These are phyloP conservation scores for Thereva unica DNA, from an alignment of 2,888 invertebrate species.

Conservation along the genomic window DNA sequence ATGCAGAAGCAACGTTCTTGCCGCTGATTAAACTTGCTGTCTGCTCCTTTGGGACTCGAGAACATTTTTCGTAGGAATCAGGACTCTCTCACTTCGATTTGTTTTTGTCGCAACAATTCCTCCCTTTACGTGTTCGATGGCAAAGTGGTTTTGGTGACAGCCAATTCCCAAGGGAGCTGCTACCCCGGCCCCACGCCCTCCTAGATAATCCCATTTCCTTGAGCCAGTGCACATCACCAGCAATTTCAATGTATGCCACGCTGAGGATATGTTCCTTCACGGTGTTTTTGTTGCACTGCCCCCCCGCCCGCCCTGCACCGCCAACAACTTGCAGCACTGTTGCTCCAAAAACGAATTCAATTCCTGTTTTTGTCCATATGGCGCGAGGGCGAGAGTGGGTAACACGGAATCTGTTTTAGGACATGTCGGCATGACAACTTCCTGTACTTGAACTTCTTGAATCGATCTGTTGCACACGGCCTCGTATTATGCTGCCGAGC, in stretches of 20 bases:
- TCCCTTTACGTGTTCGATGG: slow-evolving; percentile 30
- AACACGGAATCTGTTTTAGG: slow-evolving; percentile 29
- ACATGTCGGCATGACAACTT: slow-evolving; percentile 13
- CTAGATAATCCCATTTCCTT: slow-evolving; percentile 14
- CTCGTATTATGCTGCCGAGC: not conserved
- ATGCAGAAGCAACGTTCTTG: no score
- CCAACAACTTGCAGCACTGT: slow-evolving; percentile 18
- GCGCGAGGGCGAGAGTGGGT: slow-evolving; percentile 6
- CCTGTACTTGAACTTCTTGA: not conserved
- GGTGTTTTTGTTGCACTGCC: not conserved
- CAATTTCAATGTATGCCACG: slow-evolving; percentile 25
- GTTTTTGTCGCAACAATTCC: slow-evolving; percentile 13
- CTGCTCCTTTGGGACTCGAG: slow-evolving; percentile 6
- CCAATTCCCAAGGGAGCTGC: slow-evolving; percentile 19
- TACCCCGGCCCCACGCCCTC: not conserved
- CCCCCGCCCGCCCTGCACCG: not conserved
- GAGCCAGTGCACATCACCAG: slow-evolving; percentile 23
- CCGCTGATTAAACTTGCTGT: slow-evolving; percentile 3
- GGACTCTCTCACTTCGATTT: slow-evolving; percentile 20
- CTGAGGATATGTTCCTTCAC: slow-evolving; percentile 17
- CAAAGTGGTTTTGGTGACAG: slow-evolving; percentile 32
- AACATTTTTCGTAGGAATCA: not conserved
- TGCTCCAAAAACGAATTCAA: slow-evolving; percentile 28
- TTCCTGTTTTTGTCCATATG: slow-evolving; percentile 7
- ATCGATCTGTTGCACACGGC: slow-evolving; percentile 29